A percentile compares a stretch with the other conserved stretches of the same genome.
Conservation (phyloP, 2,888 invertebrate genomes). For the Papilio protenor region DNA sequence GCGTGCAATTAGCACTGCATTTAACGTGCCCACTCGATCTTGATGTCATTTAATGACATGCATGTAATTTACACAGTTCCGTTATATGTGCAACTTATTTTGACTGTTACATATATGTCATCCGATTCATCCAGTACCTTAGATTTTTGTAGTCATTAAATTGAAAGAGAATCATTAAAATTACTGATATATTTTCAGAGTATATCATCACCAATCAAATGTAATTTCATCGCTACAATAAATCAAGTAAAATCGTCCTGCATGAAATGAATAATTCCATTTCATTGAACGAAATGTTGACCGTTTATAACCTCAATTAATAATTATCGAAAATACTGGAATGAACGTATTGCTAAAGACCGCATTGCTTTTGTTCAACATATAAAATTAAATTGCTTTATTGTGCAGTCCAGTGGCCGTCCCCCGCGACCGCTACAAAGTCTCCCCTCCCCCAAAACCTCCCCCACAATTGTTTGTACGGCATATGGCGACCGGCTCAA, state of each 20-base stretch:
- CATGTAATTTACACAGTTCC: neutral
- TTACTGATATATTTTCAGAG: neutral
- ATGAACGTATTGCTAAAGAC: conserved; percentile 33
- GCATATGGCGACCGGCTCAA: conserved; percentile 43
- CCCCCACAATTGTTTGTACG: conserved; percentile 37
- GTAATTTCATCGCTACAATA: neutral
- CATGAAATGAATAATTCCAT: conserved; percentile 7
- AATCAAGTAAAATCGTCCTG: neutral
- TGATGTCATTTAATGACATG: conserved; percentile 4
- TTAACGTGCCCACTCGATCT: neutral
- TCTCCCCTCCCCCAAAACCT: conserved; percentile 39
- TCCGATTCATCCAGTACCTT: neutral
- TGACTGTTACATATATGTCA: neutral
- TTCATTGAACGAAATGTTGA: conserved; percentile 15
- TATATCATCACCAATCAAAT: neutral
- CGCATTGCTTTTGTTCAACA: conserved; percentile 36
- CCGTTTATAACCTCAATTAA: conserved; percentile 13
- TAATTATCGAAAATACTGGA: conserved; percentile 35
- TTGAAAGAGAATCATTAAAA: too few species aligned
- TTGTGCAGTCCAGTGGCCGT: conserved; percentile 34
- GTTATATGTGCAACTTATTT: neutral
- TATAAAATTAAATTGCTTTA: conserved; percentile 41
- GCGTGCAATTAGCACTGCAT: neutral
- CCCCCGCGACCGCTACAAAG: conserved; percentile 34
- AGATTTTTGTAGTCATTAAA: too few species aligned